Evolutionary conservation across 2,113 vertebrate species (phyloP).

Genomic region (Peromyscus leucopus): DNA sequence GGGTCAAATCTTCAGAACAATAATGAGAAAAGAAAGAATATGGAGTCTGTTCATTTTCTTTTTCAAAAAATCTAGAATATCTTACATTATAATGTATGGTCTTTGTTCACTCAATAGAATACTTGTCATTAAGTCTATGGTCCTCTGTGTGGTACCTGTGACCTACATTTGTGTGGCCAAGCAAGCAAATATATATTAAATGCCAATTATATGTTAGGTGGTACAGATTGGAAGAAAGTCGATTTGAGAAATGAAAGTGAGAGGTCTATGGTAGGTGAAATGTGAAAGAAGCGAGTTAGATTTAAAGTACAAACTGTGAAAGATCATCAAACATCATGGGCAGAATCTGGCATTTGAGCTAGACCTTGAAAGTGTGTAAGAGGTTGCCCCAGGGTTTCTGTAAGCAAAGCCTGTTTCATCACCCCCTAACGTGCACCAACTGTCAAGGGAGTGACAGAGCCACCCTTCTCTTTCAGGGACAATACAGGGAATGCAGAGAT

Average conservation of each 20-base stretch:
- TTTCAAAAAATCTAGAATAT: neutral
- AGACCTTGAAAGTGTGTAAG: conserved; percentile 66
- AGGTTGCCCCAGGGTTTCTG: conserved; percentile 28
- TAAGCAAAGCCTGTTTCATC: conserved; percentile 51
- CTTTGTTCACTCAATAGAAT: conserved; percentile 1
- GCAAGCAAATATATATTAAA: conserved; percentile 17
- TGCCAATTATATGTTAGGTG: conserved; percentile 12
- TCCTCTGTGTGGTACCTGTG: conserved; percentile 46
- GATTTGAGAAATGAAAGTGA: conserved; percentile 3
- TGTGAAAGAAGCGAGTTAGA: conserved; percentile 6
- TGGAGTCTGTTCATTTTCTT: neutral
- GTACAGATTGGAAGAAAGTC: conserved; percentile 35
- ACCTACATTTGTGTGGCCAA: conserved; percentile 17
- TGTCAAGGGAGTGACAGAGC: conserved; percentile 62
- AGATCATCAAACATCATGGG: conserved; percentile 11
- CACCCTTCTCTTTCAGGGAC: conserved; percentile 45
- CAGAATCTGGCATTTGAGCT: conserved; percentile 50
- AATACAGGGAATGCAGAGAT: conserved; percentile 1
- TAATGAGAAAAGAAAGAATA: conserved; percentile 30
- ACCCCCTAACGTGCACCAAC: conserved; percentile 58
- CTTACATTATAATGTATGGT: conserved; percentile 2
- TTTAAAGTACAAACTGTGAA: neutral
- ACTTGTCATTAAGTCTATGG: conserved; percentile 38
- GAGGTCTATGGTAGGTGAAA: neutral
- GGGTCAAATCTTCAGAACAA: conserved; percentile 34